Evolutionary conservation across 2,113 vertebrate genomes (phyloP).

Genomic region (Alouatta palliata): DNA sequence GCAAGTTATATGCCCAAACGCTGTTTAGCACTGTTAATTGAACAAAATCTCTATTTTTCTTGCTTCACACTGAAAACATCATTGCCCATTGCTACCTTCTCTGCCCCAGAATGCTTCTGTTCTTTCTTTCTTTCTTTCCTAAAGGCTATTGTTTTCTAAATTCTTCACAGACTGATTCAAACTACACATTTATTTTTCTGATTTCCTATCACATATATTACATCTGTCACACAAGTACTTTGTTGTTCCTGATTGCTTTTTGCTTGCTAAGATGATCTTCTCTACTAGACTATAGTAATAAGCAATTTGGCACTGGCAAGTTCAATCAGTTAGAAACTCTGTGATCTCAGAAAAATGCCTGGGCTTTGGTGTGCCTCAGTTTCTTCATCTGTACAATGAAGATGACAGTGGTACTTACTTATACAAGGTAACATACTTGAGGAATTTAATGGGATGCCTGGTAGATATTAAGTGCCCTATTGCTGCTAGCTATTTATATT

Average conservation of each 20-base stretch:
- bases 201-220: neutral
- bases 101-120: neutral
- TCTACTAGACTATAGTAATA: neutral
- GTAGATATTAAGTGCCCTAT: neutral
- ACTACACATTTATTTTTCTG: neutral
- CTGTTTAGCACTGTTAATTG: neutral
- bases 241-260: neutral
- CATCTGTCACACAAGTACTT: neutral
- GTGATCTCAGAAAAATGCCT: neutral
- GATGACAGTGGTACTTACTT: neutral
- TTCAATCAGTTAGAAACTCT: neutral
- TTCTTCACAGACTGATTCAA: neutral
- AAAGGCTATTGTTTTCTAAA: neutral
- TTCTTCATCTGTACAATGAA: neutral
- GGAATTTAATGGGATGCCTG: neutral
- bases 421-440: neutral
- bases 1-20: neutral
- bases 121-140: neutral
- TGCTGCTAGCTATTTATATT: neutral
- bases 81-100: accelerated
- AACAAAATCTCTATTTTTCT: neutral
- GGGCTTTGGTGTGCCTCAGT: neutral
- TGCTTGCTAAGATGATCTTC: neutral
- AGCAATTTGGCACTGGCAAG: neutral
- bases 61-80: neutral